Percentiles rank a stretch among this genome's conserved stretches.
phyloP scores from a whole-genome alignment of 2,888 invertebrate genomes.

The Tortricodes alternella region DNA sequence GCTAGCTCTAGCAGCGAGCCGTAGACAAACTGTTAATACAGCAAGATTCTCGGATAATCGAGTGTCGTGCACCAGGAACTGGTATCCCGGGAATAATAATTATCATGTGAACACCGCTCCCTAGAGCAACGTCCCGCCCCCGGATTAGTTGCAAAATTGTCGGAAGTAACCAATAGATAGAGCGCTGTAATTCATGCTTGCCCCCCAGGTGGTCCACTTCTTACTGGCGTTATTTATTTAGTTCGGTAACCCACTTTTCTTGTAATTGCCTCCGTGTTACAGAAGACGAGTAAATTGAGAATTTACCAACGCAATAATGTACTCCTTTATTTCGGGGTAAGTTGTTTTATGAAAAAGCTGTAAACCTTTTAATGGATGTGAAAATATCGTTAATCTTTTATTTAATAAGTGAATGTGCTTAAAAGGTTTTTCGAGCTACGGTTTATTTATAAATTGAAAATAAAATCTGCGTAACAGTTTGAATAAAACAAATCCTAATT shows the following conservation, averaged over 20 bases:
- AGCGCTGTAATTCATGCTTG: conserved; percentile 24
- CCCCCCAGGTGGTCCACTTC: conserved; percentile 23
- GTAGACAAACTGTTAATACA: conserved; percentile 33
- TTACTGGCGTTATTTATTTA: conserved; percentile 22
- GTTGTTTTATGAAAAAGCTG: no score
- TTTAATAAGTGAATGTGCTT: no score
- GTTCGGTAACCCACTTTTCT: conserved; percentile 16
- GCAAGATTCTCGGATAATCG: conserved; percentile 35
- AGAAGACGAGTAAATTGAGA: not conserved
- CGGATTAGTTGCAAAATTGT: conserved; percentile 45
- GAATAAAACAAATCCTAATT: no score
- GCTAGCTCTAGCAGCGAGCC: conserved; percentile 4
- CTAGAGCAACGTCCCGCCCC: conserved; percentile 42
- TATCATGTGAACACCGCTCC: conserved; percentile 51
- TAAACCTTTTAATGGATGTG: no score
- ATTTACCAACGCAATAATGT: not conserved
- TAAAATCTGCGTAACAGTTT: no score
- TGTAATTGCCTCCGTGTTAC: not conserved
- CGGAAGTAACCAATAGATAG: conserved; percentile 20
- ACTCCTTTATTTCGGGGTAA: no score
- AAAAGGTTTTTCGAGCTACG: no score
- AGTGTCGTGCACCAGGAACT: conserved; percentile 32
- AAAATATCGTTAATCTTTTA: no score
- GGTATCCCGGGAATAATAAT: conserved; percentile 46
- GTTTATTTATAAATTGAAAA: no score